phyloP scores from a whole-genome alignment of 2,113 vertebrate species.

The Cervus canadensis region DNA sequence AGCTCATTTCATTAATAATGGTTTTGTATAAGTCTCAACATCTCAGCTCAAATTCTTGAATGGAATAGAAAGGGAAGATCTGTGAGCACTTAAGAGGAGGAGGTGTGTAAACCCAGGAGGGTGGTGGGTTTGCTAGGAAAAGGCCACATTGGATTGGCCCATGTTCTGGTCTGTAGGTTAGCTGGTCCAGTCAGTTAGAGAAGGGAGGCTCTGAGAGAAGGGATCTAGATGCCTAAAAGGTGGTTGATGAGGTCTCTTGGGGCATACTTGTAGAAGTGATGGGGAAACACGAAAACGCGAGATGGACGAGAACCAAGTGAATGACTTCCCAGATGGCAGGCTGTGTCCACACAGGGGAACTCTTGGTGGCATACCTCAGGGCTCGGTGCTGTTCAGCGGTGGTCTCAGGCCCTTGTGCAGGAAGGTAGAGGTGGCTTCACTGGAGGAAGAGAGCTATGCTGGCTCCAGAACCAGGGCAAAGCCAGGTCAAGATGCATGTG shows the following conservation, averaged over 20 bases:
- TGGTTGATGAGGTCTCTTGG: background rate
- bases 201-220: background rate
- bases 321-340: rapidly evolving
- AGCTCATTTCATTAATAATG: background rate
- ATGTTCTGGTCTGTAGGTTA: background rate
- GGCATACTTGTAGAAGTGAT: background rate
- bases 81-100: background rate
- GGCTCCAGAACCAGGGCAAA: background rate
- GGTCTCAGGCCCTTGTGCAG: background rate
- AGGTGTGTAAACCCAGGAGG: background rate
- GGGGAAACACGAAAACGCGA: no score
- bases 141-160: background rate
- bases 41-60: background rate
- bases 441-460: background rate
- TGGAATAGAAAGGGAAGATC: background rate
- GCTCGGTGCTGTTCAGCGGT: background rate
- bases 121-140: background rate
- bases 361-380: background rate
- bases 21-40: background rate
- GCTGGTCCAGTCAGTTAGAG: background rate
- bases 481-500: background rate
- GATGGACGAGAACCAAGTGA: background rate
- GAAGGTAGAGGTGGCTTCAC: background rate
- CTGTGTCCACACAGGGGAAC: background rate
- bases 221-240: rapidly evolving